These are phyloP conservation scores for Nothoprocta perdicaria DNA, from an alignment of 2,113 vertebrate genomes.

Conservation along the genomic window DNA sequence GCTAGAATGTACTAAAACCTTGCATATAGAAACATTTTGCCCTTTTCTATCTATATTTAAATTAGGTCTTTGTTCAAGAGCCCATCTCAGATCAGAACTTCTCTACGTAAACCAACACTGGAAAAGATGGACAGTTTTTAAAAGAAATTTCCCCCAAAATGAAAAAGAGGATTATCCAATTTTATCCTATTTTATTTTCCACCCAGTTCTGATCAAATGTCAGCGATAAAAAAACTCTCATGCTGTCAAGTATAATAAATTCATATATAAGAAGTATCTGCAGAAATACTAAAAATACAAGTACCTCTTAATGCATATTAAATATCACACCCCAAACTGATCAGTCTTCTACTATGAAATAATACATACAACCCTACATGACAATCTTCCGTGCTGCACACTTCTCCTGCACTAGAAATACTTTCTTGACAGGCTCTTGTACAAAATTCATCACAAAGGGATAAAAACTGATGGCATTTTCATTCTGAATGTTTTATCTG, in stretches of 20 bases:
- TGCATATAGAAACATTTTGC: constrained; percentile 29
- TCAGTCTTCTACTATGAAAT: background rate
- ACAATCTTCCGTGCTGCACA: background rate
- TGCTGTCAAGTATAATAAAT: background rate
- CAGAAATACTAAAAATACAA: constrained; percentile 22
- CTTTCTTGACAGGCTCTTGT: background rate
- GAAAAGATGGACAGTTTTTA: constrained; percentile 19
- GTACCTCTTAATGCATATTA: background rate
- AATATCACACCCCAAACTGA: background rate
- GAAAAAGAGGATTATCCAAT: constrained; percentile 15
- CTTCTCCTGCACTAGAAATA: background rate
- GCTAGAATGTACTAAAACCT: constrained; percentile 26
- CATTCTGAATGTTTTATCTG: background rate
- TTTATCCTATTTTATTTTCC: constrained; percentile 46
- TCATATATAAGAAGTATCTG: background rate
- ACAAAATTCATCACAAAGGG: background rate
- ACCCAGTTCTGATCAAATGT: constrained; percentile 41
- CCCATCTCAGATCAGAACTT: constrained; percentile 23
- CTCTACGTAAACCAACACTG: constrained; percentile 52
- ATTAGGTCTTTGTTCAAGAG: constrained; percentile 58
- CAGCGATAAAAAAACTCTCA: background rate
- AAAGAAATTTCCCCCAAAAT: constrained; percentile 25
- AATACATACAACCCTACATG: background rate
- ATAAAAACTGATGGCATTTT: background rate
- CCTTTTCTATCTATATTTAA: constrained; percentile 71